Conservation (phyloP, 2,888 invertebrate species). For the Clepsis dumicolana region DNA sequence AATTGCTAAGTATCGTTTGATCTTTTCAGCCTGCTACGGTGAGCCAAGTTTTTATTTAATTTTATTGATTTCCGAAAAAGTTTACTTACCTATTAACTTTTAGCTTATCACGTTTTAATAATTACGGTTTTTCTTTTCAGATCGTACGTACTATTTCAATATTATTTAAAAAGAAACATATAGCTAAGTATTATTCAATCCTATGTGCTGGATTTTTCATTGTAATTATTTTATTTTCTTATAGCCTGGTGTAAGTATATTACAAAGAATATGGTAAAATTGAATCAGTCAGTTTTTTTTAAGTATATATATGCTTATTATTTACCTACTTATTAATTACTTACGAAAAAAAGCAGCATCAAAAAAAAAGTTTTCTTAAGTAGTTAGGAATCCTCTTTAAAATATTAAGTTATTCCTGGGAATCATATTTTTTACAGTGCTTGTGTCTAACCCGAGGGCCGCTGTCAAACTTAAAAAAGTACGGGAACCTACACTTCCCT, state of each 20-base stretch:
- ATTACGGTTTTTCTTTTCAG: constrained; percentile 6
- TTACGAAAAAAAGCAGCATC: no score
- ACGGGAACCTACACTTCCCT: constrained; percentile 69
- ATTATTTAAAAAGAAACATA: background rate
- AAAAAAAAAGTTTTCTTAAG: no score
- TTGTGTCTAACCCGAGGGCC: constrained; percentile 66
- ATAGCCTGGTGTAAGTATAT: constrained; percentile 5
- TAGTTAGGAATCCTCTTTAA: no score
- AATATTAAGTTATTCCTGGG: no score
- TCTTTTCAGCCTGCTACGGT: constrained; percentile 32
- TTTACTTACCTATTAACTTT: no score
- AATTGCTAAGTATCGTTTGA: background rate
- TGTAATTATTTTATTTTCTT: background rate
- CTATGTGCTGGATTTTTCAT: background rate
- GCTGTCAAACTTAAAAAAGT: constrained; percentile 60
- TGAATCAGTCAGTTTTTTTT: no score
- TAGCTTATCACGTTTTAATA: background rate
- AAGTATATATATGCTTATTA: no score
- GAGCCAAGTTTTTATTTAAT: background rate
- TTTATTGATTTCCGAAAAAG: background rate
- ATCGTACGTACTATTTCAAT: background rate
- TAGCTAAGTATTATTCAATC: background rate
- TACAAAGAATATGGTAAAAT: background rate
- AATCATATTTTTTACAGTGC: constrained; percentile 57
- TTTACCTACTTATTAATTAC: no score